Conservation (phyloP, 2,797 vertebrate genomes). For the Hypotaenidia philippensis region DNA sequence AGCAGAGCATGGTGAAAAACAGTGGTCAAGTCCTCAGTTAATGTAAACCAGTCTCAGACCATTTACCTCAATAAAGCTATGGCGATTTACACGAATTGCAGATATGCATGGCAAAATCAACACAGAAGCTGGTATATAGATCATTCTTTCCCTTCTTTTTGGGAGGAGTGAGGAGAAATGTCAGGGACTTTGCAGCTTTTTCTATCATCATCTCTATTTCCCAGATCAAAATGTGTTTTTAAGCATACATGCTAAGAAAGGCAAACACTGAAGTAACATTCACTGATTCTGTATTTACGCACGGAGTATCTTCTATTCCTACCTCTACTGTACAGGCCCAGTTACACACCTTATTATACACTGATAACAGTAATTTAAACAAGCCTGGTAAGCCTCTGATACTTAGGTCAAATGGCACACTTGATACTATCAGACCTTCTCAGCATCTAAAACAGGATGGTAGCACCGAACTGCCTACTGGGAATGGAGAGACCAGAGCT, state of each 20-base stretch:
- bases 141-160: not conserved
- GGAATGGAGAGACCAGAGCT: not conserved
- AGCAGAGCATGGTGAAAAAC: constrained; percentile 20
- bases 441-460: not conserved
- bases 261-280: not conserved
- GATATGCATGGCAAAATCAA: constrained; percentile 36
- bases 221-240: not conserved
- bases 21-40: not conserved
- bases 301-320: not conserved
- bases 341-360: not conserved
- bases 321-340: not conserved
- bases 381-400: not conserved
- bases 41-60: constrained; percentile 52
- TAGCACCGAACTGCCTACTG: not conserved
- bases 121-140: not conserved
- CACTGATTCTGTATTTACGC: not conserved
- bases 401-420: not conserved
- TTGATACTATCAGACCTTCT: not conserved
- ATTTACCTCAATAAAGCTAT: constrained; percentile 47
- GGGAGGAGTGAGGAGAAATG: not conserved
- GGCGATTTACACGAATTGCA: not conserved
- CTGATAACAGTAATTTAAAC: not conserved
- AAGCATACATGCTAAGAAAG: not conserved
- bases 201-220: not conserved
- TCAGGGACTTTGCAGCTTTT: not conserved